phyloP scores from a whole-genome alignment of 2,888 invertebrate genomes.

The Glaucopsyche alexis region DNA sequence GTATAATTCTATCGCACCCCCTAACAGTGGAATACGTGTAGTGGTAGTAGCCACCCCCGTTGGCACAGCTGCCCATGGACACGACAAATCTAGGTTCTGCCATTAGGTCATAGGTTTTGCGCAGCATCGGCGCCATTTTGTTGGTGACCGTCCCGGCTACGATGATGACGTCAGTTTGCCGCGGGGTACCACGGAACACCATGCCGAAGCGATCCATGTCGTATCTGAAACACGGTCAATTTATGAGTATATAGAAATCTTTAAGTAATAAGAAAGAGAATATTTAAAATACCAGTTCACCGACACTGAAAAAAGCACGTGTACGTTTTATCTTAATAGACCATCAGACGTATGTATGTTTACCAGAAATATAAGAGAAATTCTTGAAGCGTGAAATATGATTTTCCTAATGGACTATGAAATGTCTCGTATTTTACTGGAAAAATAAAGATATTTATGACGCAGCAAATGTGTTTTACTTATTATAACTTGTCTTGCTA shows the following conservation, averaged over 20 bases:
- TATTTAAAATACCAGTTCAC: background rate
- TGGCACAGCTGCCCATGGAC: slow-evolving; percentile 99
- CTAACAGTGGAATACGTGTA: slow-evolving; percentile 98
- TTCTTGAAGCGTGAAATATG: slow-evolving; percentile 5
- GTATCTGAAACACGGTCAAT: slow-evolving; percentile 76
- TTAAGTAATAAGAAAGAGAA: background rate
- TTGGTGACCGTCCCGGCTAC: slow-evolving; percentile 99
- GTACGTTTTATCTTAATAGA: background rate
- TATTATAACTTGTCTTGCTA: background rate
- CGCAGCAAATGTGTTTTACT: background rate
- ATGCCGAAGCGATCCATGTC: slow-evolving; percentile 99
- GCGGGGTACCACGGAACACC: slow-evolving; percentile 97
- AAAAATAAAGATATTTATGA: slow-evolving; percentile 3
- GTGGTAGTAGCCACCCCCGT: slow-evolving; percentile 99
- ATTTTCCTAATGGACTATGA: background rate
- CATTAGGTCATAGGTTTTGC: slow-evolving; percentile 99
- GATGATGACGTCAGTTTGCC: slow-evolving; percentile 98
- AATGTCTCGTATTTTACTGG: background rate
- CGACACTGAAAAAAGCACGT: background rate
- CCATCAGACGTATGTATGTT: background rate
- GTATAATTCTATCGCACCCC: slow-evolving; percentile 65
- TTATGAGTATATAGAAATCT: background rate
- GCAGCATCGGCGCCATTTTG: slow-evolving; percentile 98
- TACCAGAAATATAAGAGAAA: background rate
- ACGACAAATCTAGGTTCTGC: slow-evolving; percentile 98